Evolutionary conservation across 2,797 vertebrate genomes (phyloP).

Genomic region (Mallotus villosus): DNA sequence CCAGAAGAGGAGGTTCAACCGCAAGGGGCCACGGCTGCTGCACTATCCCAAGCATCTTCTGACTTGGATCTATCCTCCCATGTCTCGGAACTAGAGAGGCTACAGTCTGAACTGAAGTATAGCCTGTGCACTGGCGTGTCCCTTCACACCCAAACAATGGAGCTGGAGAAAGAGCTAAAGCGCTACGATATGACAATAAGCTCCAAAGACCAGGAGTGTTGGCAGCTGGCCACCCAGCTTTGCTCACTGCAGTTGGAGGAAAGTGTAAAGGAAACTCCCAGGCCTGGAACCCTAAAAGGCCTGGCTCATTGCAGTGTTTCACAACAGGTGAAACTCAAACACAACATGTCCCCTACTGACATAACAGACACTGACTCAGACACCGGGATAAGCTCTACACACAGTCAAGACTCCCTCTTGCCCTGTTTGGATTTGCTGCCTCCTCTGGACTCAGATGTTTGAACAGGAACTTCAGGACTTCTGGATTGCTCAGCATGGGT

Average conservation of each 20-base stretch:
- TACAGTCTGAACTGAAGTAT: slow-evolving; percentile 79
- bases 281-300: slow-evolving; percentile 53
- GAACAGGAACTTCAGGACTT: slow-evolving; percentile 19
- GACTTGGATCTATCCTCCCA: slow-evolving; percentile 46
- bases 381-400: slow-evolving; percentile 97
- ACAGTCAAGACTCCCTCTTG: slow-evolving; percentile 93
- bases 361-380: slow-evolving; percentile 94
- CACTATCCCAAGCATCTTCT: slow-evolving; percentile 29
- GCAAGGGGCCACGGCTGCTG: slow-evolving; percentile 49
- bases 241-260: slow-evolving; percentile 73
- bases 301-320: slow-evolving; percentile 54
- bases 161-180: slow-evolving; percentile 85
- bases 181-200: slow-evolving; percentile 76
- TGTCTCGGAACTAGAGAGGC: slow-evolving; percentile 66
- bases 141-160: slow-evolving; percentile 79
- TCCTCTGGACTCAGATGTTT: slow-evolving; percentile 74
- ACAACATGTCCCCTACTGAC: slow-evolving; percentile 72
- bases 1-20: slow-evolving; percentile 32
- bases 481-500: neutral
- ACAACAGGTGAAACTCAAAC: slow-evolving; percentile 67
- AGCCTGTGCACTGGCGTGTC: slow-evolving; percentile 83
- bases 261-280: slow-evolving; percentile 50
- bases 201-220: slow-evolving; percentile 86
- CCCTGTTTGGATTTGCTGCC: slow-evolving; percentile 75
- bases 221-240: slow-evolving; percentile 84